phyloP scores from a whole-genome alignment of 1,140 invertebrate genomes.

The Temnothorax nylanderi region DNA sequence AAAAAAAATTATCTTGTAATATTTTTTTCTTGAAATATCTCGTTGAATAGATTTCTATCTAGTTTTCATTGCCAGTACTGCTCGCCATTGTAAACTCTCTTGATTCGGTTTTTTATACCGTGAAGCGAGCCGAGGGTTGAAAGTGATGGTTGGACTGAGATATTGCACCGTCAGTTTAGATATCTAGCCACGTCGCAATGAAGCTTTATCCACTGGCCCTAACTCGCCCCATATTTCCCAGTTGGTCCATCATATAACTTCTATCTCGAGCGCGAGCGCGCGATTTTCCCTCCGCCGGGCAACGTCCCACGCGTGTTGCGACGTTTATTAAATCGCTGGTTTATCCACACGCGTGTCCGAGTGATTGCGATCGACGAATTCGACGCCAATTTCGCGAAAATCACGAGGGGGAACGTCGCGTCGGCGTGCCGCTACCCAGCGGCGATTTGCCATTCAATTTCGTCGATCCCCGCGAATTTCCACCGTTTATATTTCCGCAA shows the following conservation, averaged over 20 bases:
- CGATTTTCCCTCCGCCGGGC: constrained; percentile 1
- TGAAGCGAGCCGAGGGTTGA: not conserved
- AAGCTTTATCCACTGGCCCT: constrained; percentile 52
- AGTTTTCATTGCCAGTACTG: not conserved
- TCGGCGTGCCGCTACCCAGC: not conserved
- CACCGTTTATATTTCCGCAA: constrained; percentile 42
- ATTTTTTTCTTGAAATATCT: not conserved
- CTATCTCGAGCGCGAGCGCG: not conserved
- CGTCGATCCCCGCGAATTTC: constrained; percentile 39
- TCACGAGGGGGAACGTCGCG: not conserved
- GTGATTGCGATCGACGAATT: constrained; percentile 32
- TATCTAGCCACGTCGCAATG: constrained; percentile 51
- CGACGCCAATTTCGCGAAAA: constrained; percentile 48
- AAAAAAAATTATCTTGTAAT: not conserved
- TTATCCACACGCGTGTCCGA: not conserved
- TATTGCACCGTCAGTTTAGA: constrained; percentile 48
- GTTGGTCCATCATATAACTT: constrained; percentile 27
- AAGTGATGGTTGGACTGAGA: constrained; percentile 14
- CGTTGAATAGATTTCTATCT: not conserved
- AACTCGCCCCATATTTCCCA: constrained; percentile 52
- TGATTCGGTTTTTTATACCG: constrained; percentile 33
- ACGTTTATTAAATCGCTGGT: constrained; percentile 59
- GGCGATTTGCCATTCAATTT: constrained; percentile 47
- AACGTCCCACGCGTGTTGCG: constrained; percentile 25
- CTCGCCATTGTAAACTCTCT: not conserved